Base-by-base conservation (phyloP, 2,888 invertebrate species). In the Nemotelus nigrinus region DNA sequence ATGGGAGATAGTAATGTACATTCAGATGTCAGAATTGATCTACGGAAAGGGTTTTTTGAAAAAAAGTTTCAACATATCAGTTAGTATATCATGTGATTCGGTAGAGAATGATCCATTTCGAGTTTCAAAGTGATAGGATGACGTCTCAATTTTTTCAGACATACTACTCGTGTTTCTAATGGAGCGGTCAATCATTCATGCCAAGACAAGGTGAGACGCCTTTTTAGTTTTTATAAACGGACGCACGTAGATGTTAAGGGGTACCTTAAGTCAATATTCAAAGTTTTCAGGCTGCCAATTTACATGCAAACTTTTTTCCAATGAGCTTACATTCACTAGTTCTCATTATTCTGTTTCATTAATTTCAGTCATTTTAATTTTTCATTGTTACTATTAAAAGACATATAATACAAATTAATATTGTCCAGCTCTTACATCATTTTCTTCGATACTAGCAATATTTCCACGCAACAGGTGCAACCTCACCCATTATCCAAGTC, bases 141-240 rank as follows among this genome's bases (percentile, higher is more conserved):
- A 74, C 74, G 47, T 3, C n/a, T 60, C 6, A 25, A 43, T 63
- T 57, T 63, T 63, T 63, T 74, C 47, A 48, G 6, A 5, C 10
- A 50, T 48, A 39, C 10, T 25, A 43, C 6, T 68, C 3, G 41
- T 7, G 10, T n/a, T 25, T 72, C 72, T 60, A 74, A 74, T 74
- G 74, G 60, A 74, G 55, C 55, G 63, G 74, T 74, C 74, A 74
- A 74, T 74, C 74, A 74, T 60, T 74, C 60, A 74, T 57, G 43
- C 8, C 43, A 44, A 71, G 55, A 71, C 57, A 41, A 25, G n/a
- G 68, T 63, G 43, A 65, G 65, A 65, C 47, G 43, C 65, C 44
- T 65, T 65, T 71, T 71, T n/a, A 3, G 7, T n/a, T 71, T 55
- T 55, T 43, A 43, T 43, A 43, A 57, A n/a, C n/a, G 48, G 25